Evolutionary conservation across 2,888 invertebrate species (phyloP), one percentile per base, ranked within the genome.

Genomic region (Trissoscelio sp.): DNA sequence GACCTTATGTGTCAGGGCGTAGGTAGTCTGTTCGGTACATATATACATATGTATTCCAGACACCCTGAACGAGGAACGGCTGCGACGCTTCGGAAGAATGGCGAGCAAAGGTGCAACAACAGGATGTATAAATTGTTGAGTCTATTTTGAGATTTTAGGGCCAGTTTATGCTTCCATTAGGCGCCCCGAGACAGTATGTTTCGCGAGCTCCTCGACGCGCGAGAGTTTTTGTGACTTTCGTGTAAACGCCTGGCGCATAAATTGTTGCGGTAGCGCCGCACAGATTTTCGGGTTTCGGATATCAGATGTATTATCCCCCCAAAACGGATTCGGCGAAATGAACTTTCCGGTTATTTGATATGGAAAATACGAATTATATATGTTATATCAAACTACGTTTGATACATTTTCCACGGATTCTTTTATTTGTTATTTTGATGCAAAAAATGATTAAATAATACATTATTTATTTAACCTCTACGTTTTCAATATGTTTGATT

Each of bases 41-140:
- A 66, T 62, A 73, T 74, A 72, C 81, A 79, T 70, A 81, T 75
- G 81, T 79, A 80, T 69, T 69, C 57, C 81, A 78, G 79, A 79
- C 79, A 79, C 83, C 81, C 81, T 69, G 73, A 62, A 20, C 53
- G 60, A 72, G 60, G 34, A 69, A 69, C 72, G 74, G 75, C 73
- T 66, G 72, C 46, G 72, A 60, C 44, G 66, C 42, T 44, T 73
- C 42, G 72, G 37, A 82, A 80, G 81, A 79, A 83, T 78, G 74
- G 77, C 67, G 79, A 82, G 83, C 79, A 83, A 85, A 88, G 89
- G 88, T 89, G 88, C 86, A 86, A 88, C 86, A 87, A 86, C 90
- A 88, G 91, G 90, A 90, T 89, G 89, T 89, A 90, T 91, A 91
- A 90, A 91, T 91, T 90, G 87, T 88, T 87, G 85, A 81, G 87